phyloP scores from a whole-genome alignment of 2,797 vertebrate genomes.

The Premnoplex brunnescens region DNA sequence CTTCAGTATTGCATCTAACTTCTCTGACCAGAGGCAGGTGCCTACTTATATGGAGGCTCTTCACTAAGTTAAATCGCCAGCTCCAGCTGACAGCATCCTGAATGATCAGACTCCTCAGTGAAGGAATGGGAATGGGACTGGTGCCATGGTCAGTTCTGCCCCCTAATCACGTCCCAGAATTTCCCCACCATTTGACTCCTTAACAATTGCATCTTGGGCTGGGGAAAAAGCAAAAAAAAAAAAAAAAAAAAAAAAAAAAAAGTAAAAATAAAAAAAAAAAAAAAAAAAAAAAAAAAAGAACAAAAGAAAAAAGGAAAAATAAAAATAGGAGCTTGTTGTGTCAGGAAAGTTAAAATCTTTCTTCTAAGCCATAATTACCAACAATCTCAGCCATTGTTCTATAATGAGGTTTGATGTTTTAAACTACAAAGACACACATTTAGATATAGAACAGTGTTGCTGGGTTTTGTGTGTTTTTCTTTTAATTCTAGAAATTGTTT shows the following conservation, averaged over 20 bases:
- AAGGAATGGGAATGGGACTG: rapidly evolving
- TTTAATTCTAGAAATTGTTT: slow-evolving; percentile 23
- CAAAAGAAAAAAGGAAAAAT: not conserved
- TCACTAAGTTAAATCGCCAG: not conserved
- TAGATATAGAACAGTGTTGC: not conserved
- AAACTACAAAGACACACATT: slow-evolving; percentile 17
- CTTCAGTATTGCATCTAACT: not conserved
- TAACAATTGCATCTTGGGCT: not conserved
- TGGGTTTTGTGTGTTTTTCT: not conserved
- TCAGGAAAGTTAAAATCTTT: slow-evolving; percentile 18
- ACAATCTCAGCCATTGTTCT: slow-evolving; percentile 21
- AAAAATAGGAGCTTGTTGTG: not conserved
- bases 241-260: no score
- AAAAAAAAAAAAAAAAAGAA: no score
- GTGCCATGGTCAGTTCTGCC: not conserved
- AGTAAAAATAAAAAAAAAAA: no score
- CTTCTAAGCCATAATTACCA: slow-evolving; percentile 29
- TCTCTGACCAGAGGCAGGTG: not conserved
- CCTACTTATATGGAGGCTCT: not conserved
- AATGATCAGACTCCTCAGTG: not conserved
- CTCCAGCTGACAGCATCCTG: not conserved
- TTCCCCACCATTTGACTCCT: not conserved
- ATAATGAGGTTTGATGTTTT: slow-evolving; percentile 30
- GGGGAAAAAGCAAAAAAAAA: no score
- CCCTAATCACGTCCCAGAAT: not conserved